These are phyloP conservation scores for Cuniculus paca DNA, from an alignment of 2,797 vertebrate genomes.

Conservation along the genomic window DNA sequence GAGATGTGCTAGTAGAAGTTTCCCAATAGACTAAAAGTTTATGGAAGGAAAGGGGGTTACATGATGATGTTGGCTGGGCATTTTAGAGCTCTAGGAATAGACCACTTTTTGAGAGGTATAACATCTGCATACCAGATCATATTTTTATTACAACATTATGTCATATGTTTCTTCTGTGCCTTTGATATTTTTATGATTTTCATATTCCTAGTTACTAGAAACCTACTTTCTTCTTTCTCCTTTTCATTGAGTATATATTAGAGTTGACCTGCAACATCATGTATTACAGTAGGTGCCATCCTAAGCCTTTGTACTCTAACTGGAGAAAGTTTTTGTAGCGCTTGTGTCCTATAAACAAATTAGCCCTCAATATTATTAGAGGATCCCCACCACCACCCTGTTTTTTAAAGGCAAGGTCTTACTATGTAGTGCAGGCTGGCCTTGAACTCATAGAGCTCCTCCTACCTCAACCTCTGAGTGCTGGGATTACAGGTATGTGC, in stretches of 20 bases:
- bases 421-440: too few relatives aligned
- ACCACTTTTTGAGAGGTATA: slow-evolving; percentile 56
- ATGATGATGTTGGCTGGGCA: neutral
- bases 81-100: slow-evolving; percentile 52
- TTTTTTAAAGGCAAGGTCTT: too few relatives aligned
- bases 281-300: neutral
- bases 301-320: slow-evolving; percentile 56
- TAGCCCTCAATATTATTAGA: slow-evolving; percentile 17
- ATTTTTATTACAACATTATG: slow-evolving; percentile 32
- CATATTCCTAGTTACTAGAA: slow-evolving; percentile 21
- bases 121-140: slow-evolving; percentile 12
- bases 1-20: neutral
- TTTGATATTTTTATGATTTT: slow-evolving; percentile 59
- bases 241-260: slow-evolving; percentile 21
- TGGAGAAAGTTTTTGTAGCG: slow-evolving; percentile 35
- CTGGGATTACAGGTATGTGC: too few relatives aligned
- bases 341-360: slow-evolving; percentile 34
- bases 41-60: slow-evolving; percentile 31
- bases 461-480: too few relatives aligned
- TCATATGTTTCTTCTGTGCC: slow-evolving; percentile 49
- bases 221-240: slow-evolving; percentile 43
- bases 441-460: too few relatives aligned
- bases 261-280: neutral
- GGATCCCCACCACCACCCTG: too few relatives aligned
- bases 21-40: slow-evolving; percentile 47